A percentile compares a stretch with the other conserved stretches of the same genome.
phyloP scores from a whole-genome alignment of 2,797 vertebrate genomes.

The Mormyrus hasselquistii region DNA sequence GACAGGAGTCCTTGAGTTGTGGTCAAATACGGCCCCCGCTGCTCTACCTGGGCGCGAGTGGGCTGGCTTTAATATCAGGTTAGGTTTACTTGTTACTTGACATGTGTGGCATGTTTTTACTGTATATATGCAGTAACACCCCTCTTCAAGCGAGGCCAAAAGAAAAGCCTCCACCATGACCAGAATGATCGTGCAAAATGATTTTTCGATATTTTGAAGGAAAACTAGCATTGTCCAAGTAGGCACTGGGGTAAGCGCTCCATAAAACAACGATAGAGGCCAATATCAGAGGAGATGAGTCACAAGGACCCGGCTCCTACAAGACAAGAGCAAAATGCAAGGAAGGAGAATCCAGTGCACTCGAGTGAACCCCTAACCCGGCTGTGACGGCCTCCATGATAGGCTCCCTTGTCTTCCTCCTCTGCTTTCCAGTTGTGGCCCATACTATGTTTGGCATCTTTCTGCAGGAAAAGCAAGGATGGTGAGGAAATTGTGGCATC shows the following conservation, averaged over 20 bases:
- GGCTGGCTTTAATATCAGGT: not conserved
- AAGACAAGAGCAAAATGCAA: not conserved
- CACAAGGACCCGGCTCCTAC: not conserved
- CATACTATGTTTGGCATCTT: not conserved
- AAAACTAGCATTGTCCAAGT: not conserved
- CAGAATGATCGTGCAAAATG: not conserved
- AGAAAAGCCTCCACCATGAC: not conserved
- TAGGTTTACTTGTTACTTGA: not conserved
- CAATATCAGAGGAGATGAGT: no score
- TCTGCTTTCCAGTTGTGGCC: not conserved
- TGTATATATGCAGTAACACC: not conserved
- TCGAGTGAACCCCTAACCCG: not conserved
- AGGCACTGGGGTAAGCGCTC: not conserved
- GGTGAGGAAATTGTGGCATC: not conserved
- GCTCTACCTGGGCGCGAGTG: not conserved
- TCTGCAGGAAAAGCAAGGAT: not conserved
- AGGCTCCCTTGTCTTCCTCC: not conserved
- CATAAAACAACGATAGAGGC: no score
- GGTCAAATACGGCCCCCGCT: not conserved
- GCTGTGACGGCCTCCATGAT: not conserved
- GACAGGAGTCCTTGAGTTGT: no score
- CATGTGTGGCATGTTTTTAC: not conserved
- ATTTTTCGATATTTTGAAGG: not conserved
- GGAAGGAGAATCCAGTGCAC: not conserved
- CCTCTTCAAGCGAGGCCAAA: not conserved